Conservation (phyloP, 1,140 invertebrate genomes). For the Cataglyphis hispanica region DNA sequence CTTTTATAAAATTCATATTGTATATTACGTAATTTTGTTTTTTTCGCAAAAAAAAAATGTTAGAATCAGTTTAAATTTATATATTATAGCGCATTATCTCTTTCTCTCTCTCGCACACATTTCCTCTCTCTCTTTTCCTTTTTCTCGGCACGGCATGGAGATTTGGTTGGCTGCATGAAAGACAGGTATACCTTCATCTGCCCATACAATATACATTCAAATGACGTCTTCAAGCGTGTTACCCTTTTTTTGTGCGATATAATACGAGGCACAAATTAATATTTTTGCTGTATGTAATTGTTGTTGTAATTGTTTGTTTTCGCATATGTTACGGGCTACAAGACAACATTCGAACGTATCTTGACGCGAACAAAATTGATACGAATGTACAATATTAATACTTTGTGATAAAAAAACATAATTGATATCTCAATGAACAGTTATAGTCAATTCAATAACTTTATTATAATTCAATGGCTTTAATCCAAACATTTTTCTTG, state of each 20-base stretch:
- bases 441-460: background rate
- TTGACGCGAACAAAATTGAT: conserved; percentile 38
- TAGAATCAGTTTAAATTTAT: conserved; percentile 62
- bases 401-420: conserved; percentile 16
- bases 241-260: conserved; percentile 5
- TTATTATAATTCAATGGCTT: background rate
- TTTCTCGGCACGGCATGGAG: background rate
- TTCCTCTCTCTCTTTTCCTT: background rate
- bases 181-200: conserved; percentile 41
- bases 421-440: conserved; percentile 3
- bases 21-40: conserved; percentile 69
- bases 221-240: background rate
- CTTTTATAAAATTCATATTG: conserved; percentile 73
- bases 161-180: conserved; percentile 59
- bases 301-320: background rate
- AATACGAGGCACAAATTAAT: background rate
- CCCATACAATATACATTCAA: conserved; percentile 28
- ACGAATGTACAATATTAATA: conserved; percentile 27
- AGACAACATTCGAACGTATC: conserved; percentile 18
- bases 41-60: conserved; percentile 60
- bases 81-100: conserved; percentile 59
- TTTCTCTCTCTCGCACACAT: background rate
- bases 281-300: background rate
- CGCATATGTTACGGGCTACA: background rate
- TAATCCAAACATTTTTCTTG: conserved; percentile 3